Base-by-base conservation (phyloP, 1,140 invertebrate species). In the Linepithema humile region DNA sequence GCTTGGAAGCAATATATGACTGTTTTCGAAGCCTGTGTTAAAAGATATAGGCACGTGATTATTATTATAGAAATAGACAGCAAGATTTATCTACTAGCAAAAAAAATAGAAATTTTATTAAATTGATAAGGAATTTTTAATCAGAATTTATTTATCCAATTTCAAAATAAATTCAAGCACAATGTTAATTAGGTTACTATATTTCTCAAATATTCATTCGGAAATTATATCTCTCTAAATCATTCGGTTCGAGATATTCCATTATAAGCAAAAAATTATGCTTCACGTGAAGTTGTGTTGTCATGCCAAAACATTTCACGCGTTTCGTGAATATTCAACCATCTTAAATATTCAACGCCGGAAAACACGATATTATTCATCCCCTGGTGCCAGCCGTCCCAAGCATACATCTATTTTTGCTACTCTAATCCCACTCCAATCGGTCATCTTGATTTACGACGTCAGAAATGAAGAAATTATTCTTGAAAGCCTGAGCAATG, bases 391-490 rank as follows among this genome's bases (percentile, higher is more conserved):
- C 50, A 59, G 7, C 38, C 55, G 32, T 82, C 23, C 70, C 40
- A 5, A 32, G 55, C 53, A 74, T 74, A 59, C 78, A 82, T 82
- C 69, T 74, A 82, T 60, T 82, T 82, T 82, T 82, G 57, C 40
- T 29, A 62, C 17, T 74, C 10, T 40, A 40, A 74, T 82, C 32
- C 55, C n/a, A 60, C 69, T 74, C 53, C 69, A 82, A 60, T 82
- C 70, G 57, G 67, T 80, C 48, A 80, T 60, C 43, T 82, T 74
- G 69, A 82, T 82, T 74, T 73, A 82, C 57, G 69, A 82, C 20
- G 2, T 74, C 32, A 74, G 78, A 73, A 82, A 73, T 73, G 43
- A 82, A 82, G 57, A 62, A 82, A 82, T 82, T 82, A 82, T 82
- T 82, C 78, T 82, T 32, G 29, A 12, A 15, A 38, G 17, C 29